Base-by-base conservation (phyloP, 2,888 invertebrate genomes). In the Adelphocoris suturalis region DNA sequence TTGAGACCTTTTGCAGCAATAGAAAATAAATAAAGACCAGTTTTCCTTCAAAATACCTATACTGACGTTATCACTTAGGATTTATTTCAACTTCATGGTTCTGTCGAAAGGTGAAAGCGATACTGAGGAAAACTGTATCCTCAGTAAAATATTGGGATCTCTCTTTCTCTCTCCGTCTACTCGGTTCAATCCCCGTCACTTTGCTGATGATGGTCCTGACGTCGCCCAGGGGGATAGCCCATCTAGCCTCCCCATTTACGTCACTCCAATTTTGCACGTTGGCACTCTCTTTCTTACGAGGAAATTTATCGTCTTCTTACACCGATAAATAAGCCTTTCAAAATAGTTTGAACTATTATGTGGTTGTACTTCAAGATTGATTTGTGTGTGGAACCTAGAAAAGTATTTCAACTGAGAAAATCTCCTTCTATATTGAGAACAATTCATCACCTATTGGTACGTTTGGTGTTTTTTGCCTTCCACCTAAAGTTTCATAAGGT, bases 181-280 rank as follows among this genome's bases (percentile, higher is more conserved):
- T 78, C 28, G 78, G 78, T 28, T 78, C 78, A 78, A 78, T 78
- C 78, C 28, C 28, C 78, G 78, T 78, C 78, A 37, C 46, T 78
- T 78, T 78, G 78, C 14, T 78, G 78, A 78, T 37, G 28, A 78
- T 78, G 37, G 78, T 78, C 78, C 16, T 78, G 78, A 78, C 78
- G 78, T 78, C 46, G 13, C 78, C 78, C 46, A 5, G n/a, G 78
- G 78, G 78, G 16, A 78, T 28, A 28, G 37, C 75, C 75, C 75
- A 75, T 27, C 75, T 75, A 9, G 78, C 78, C 78, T 78, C 12
- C 78, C 28, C n/a, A 78, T 78, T 28, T 78, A 46, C 46, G 78
- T 78, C 78, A 78, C 78, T 23, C 28, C n/a, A 23, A 13, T 46
- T 46, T n/a, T 28, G n/a, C 14, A 78, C 78, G 78, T 78, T 78